A percentile compares a stretch with the other conserved stretches of the same genome.
Evolutionary conservation across 2,113 vertebrate genomes (phyloP).

Genomic region (Chloropsis cyanopogon): DNA sequence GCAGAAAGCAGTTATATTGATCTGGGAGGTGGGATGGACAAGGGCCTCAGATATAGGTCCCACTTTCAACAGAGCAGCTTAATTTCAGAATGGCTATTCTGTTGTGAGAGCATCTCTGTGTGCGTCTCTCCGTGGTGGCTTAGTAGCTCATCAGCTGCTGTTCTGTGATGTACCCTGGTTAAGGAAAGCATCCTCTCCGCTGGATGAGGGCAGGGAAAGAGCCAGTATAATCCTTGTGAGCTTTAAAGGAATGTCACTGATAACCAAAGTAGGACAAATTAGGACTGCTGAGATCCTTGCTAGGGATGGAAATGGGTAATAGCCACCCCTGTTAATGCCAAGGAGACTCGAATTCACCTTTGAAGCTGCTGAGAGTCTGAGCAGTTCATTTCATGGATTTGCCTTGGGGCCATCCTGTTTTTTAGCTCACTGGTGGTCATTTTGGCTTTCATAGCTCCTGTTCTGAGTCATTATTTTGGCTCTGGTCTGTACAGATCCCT

Average conservation of each 20-base stretch:
- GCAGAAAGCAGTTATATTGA: background rate
- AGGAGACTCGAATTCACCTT: background rate
- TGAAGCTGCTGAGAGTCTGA: background rate
- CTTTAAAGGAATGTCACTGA: background rate
- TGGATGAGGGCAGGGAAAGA: background rate
- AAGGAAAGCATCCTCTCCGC: constrained; percentile 5
- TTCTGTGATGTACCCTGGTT: background rate
- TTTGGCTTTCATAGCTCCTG: background rate
- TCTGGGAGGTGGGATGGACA: background rate
- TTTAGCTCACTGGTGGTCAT: background rate
- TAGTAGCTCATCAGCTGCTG: background rate
- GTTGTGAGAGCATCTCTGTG: background rate
- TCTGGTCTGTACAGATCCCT: background rate
- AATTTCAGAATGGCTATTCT: background rate
- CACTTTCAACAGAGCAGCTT: background rate
- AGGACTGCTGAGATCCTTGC: background rate
- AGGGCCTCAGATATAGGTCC: background rate
- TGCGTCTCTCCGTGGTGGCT: background rate
- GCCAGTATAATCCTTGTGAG: background rate
- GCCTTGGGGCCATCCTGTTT: background rate
- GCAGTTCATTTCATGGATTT: background rate
- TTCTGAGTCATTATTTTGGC: background rate
- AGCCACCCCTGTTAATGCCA: background rate
- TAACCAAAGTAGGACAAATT: constrained; percentile 1
- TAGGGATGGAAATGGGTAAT: background rate